Conservation (phyloP, 2,888 invertebrate genomes). For the Blera fallax region DNA sequence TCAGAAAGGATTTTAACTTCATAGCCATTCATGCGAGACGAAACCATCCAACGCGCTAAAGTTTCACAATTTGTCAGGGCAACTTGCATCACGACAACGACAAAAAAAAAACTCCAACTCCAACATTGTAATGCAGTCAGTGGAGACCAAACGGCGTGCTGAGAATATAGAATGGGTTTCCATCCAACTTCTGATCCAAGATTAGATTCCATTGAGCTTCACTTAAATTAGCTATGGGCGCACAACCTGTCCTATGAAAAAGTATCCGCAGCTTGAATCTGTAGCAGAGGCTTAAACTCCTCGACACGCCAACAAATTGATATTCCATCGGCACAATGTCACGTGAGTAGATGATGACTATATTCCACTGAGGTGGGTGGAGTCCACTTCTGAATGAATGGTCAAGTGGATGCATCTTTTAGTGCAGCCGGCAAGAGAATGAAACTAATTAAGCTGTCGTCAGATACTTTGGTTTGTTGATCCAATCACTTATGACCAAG, state of each 20-base stretch:
- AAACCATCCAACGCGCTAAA: slow-evolving; percentile 3
- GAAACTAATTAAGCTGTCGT: slow-evolving; percentile 64
- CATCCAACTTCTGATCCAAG: slow-evolving; percentile 21
- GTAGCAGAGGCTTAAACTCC: slow-evolving; percentile 18
- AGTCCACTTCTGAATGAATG: slow-evolving; percentile 30
- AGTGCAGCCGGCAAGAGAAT: neutral
- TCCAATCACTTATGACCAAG: slow-evolving; percentile 60
- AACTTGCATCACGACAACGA: neutral
- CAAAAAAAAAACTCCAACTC: neutral
- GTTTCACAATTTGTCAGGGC: slow-evolving; percentile 58
- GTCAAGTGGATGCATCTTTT: slow-evolving; percentile 36
- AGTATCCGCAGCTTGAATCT: neutral
- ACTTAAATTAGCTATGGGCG: neutral
- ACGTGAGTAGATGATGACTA: slow-evolving; percentile 10
- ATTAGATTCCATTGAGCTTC: slow-evolving; percentile 14
- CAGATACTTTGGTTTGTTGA: slow-evolving; percentile 63
- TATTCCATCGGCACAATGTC: slow-evolving; percentile 23
- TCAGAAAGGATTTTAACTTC: slow-evolving; percentile 62
- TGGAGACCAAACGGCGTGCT: slow-evolving; percentile 19
- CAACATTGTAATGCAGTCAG: neutral
- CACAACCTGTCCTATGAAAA: neutral
- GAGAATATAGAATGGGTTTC: slow-evolving; percentile 36
- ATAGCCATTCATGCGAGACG: slow-evolving; percentile 50
- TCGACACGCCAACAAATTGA: slow-evolving; percentile 9
- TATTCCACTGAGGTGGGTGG: slow-evolving; percentile 40